Base-by-base conservation (phyloP, 1,140 invertebrate genomes). In the Saccostrea glomerata region DNA sequence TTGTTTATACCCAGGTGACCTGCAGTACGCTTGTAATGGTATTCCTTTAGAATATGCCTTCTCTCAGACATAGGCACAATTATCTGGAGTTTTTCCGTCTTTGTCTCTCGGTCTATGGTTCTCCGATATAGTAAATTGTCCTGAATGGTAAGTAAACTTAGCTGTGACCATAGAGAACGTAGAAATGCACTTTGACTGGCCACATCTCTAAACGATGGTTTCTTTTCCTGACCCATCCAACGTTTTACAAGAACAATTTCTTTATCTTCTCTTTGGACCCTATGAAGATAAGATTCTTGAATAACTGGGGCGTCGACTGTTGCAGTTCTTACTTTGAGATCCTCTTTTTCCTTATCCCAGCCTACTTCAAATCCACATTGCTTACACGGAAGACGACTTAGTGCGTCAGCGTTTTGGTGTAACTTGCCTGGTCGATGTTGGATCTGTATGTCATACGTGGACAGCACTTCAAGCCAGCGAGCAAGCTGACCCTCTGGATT, bases 341-440 rank as follows among this genome's bases (percentile, higher is more conserved):
- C n/a, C n/a, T n/a, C n/a, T 55, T 15, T n/a, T 58, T 36, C 55
- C 11, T 13, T 56, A 3, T 70, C 66, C 20, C 11, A 70, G 66
- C 5, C n/a, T 9, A 30, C 12, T 30, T 13, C 4, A 5, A 20
- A n/a, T 15, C 25, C 1, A 30, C 84, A 85, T 58, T 86, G 85
- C 13, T 20, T 70, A 85, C 83, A 84, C 0, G 83, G 82, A 4
- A 60, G 25, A 30, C 92, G 58, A 56, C 87, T 90, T 23, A 92
- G n/a, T 11, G 88, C 88, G 73, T 93, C 92, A 0, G 90, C 92
- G 85, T 91, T 92, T 23, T 15, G 25, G 85, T 93, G 91, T 56
- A 63, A 86, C 36, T 83, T 73, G 0, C 92, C 92, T 47, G 89
- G 60, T 30, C 90, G 23, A 84, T 93, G 89, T 47, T 77, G 55